Percentiles rank a stretch among this genome's conserved stretches.
Conservation (phyloP, 1,140 invertebrate species). For the Temnothorax nylanderi region DNA sequence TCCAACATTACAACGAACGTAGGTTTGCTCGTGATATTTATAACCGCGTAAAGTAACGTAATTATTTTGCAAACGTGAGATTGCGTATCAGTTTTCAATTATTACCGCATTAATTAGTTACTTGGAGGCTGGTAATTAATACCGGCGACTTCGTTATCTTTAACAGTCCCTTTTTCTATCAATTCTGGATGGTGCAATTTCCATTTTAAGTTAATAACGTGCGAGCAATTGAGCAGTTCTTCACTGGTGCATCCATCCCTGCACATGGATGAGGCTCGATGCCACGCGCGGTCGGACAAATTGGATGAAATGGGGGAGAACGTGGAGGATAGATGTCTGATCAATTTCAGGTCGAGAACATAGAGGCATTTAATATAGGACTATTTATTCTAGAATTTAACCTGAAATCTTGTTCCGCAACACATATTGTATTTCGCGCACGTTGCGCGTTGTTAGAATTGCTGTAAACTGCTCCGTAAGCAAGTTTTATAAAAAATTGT, state of each 20-base stretch:
- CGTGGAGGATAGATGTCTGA: constrained; percentile 26
- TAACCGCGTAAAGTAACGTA: not conserved
- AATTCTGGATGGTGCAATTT: not conserved
- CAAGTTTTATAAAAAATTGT: not conserved
- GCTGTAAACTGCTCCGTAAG: no score
- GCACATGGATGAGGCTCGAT: constrained; percentile 1
- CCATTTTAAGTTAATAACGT: constrained; percentile 17
- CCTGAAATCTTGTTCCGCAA: not conserved
- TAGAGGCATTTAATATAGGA: constrained; percentile 5
- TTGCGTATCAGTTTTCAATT: not conserved
- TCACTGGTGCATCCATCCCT: constrained; percentile 7
- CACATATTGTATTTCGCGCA: no score
- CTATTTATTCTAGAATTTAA: not conserved
- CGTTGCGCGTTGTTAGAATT: not conserved
- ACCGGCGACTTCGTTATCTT: not conserved
- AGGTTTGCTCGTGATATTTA: not conserved
- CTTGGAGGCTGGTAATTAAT: not conserved
- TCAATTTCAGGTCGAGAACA: constrained; percentile 24
- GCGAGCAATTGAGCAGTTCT: constrained; percentile 21
- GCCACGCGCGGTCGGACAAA: constrained; percentile 34
- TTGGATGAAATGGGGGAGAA: constrained; percentile 52
- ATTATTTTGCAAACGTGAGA: constrained; percentile 8
- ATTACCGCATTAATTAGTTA: constrained; percentile 10
- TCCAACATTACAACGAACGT: not conserved
- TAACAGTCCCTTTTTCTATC: not conserved